These are phyloP conservation scores for Carabus problematicus DNA, from an alignment of 2,888 invertebrate species.

Conservation along the genomic window DNA sequence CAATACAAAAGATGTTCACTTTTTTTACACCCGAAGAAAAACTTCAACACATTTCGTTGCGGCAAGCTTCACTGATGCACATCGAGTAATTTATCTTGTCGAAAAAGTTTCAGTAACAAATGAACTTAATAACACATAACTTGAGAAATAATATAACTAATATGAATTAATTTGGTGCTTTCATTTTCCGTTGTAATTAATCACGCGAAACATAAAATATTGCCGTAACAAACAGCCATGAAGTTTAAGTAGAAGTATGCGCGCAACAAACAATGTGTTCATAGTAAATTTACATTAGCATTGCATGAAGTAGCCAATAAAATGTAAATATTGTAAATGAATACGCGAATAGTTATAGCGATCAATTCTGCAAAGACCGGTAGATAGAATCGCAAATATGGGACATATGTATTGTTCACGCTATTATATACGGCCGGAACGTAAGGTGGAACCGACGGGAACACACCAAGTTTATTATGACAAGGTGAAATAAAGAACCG, in stretches of 20 bases:
- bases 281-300: constrained; percentile 10
- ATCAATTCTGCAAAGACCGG: too few relatives aligned
- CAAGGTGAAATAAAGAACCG: constrained; percentile 21
- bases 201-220: background rate
- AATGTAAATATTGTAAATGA: too few relatives aligned
- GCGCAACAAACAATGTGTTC: background rate
- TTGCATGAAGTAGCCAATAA: constrained; percentile 9
- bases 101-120: constrained; percentile 10
- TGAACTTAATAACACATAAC: constrained; percentile 1
- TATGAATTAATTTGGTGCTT: background rate
- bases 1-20: too few relatives aligned
- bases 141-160: background rate
- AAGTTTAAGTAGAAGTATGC: too few relatives aligned
- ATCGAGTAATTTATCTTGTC: background rate
- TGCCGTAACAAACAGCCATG: background rate
- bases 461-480: constrained; percentile 23
- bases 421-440: too few relatives aligned
- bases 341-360: too few relatives aligned
- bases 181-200: constrained; percentile 8
- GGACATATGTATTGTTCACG: too few relatives aligned
- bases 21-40: too few relatives aligned
- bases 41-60: background rate
- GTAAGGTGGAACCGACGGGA: too few relatives aligned
- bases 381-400: too few relatives aligned
- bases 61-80: background rate